Base-by-base conservation (phyloP, 2,888 invertebrate species). In the Agapostemon virescens region DNA sequence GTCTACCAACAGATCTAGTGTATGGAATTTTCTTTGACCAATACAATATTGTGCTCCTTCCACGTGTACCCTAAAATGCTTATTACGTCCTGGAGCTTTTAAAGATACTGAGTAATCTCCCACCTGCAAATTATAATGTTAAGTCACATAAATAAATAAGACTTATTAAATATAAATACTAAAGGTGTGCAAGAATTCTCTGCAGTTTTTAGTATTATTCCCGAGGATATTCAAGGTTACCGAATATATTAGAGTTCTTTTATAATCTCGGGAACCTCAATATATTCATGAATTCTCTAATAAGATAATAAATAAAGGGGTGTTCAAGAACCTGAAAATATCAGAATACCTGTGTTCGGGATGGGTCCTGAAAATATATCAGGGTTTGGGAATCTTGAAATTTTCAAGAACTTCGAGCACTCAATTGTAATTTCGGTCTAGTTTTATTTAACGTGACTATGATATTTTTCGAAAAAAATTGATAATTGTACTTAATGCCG, bases 1-100 rank as follows among this genome's bases (percentile, higher is more conserved):
- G 92, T 98, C 97, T 89, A 99, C 98, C 88, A 99, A 95, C 93
- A 98, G 98, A 93, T 99, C 98, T 91, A 99, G 94, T 77, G 97
- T 96, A 90, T 97, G 96, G 94, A 99, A 99, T 94, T 98, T 98
- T 92, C 99, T 97, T 94, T 98, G 98, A 63, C 99, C 99, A 94
- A 99, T 99, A 94, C 98, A 98, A 93, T 98, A 98, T 88, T 98
- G 95, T 84, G 96, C 96, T 88, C 97, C 97, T 93, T 98, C 98
- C 84, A 98, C 98, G 93, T 98, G 98, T 90, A 99, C 98, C 91
- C 99, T 96, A 94, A 99, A 99, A 94, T 99, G 99, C 93, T 99
- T 99, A 95, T 99, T 99, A 89, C 99, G 96, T 36, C 97, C 98
- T 64, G 98, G 97, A 69, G 99, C 99, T 94, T 99, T 99, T 92